Evolutionary conservation across 2,797 vertebrate species (phyloP).

Genomic region (Danio aesculapii): DNA sequence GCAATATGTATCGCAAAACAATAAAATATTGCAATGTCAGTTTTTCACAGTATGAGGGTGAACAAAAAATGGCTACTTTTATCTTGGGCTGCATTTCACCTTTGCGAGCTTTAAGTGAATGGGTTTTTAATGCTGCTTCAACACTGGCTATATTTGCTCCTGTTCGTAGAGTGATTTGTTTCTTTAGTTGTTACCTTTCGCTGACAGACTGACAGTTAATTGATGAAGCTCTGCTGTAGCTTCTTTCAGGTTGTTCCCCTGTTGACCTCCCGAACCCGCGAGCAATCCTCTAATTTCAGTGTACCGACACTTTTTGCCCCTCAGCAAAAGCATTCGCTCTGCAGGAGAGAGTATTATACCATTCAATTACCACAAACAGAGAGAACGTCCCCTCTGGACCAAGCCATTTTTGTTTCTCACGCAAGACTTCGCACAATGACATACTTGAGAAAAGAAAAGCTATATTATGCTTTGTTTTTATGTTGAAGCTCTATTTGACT

Average conservation of each 20-base stretch:
- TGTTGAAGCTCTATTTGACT: conserved; percentile 8
- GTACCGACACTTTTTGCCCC: conserved; percentile 29
- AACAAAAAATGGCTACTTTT: no score
- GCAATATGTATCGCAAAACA: no score
- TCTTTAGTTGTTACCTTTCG: conserved; percentile 35
- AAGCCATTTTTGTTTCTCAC: background rate
- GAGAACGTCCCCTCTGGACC: conserved; percentile 5
- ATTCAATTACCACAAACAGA: conserved; percentile 32
- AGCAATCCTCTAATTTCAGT: conserved; percentile 45
- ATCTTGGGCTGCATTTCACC: background rate
- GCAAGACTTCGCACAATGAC: background rate
- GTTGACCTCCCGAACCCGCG: background rate
- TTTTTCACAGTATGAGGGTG: background rate
- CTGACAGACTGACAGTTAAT: conserved; percentile 40
- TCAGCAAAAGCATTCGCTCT: conserved; percentile 9
- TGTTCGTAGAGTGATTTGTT: conserved; percentile 8
- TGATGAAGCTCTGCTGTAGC: conserved; percentile 33
- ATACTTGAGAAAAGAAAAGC: background rate
- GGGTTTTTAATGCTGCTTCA: background rate
- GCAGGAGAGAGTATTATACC: conserved; percentile 28
- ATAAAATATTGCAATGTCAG: no score
- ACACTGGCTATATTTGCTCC: conserved; percentile 9
- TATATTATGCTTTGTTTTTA: background rate
- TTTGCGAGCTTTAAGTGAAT: background rate
- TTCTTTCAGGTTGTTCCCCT: conserved; percentile 21